Evolutionary conservation across 2,797 vertebrate genomes (phyloP).

Genomic region (Amblyopsis hoosieri): DNA sequence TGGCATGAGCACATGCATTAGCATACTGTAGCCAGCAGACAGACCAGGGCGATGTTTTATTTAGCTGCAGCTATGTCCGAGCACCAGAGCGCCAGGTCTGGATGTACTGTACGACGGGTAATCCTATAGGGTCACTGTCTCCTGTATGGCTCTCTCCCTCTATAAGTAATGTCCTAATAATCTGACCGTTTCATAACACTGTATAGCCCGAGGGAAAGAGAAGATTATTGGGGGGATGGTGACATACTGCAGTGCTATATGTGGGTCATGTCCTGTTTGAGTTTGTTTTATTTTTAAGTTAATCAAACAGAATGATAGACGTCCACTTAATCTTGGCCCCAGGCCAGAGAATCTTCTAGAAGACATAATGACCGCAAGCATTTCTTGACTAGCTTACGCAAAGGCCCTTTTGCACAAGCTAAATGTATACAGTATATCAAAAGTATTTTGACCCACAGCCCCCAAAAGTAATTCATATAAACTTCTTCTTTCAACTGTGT

Average conservation of each 20-base stretch:
- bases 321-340: slow-evolving; percentile 35
- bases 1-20: not conserved
- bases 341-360: slow-evolving; percentile 27
- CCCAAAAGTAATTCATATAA: too few species aligned
- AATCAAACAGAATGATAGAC: slow-evolving; percentile 61
- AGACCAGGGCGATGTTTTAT: slow-evolving; percentile 26
- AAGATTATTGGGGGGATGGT: slow-evolving; percentile 9
- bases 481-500: too few species aligned
- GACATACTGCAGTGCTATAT: slow-evolving; percentile 45
- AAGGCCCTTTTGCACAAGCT: too few species aligned
- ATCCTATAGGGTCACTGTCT: slow-evolving; percentile 11
- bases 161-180: slow-evolving; percentile 44
- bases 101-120: slow-evolving; percentile 29
- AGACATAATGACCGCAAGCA: slow-evolving; percentile 23
- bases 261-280: slow-evolving; percentile 61
- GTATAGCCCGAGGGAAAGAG: not conserved
- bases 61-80: slow-evolving; percentile 19
- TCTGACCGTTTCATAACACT: slow-evolving; percentile 26
- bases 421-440: too few species aligned
- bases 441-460: too few species aligned
- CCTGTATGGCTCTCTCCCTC: slow-evolving; percentile 9
- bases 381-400: slow-evolving; percentile 26
- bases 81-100: slow-evolving; percentile 31
- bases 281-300: slow-evolving; percentile 47
- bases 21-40: slow-evolving; percentile 4